phyloP scores from a whole-genome alignment of 2,797 vertebrate species.

The Rachycentron canadum region DNA sequence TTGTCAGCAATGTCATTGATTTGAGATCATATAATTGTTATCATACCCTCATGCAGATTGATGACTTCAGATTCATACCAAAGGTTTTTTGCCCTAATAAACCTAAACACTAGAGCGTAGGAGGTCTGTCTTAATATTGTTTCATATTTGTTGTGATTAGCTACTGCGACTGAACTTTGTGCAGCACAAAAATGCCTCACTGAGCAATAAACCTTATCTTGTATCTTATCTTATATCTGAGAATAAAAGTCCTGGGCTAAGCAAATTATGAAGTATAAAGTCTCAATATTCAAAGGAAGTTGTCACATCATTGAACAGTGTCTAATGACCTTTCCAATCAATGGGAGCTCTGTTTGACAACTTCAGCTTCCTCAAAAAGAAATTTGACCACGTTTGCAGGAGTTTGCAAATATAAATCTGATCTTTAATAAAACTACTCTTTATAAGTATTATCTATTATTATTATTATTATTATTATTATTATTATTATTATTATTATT shows the following conservation, averaged over 20 bases:
- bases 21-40: background rate
- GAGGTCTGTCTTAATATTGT: background rate
- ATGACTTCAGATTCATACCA: background rate
- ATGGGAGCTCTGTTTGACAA: background rate
- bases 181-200: background rate
- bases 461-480: too few species aligned
- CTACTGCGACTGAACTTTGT: background rate
- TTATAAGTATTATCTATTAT: background rate
- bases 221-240: too few species aligned
- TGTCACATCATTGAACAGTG: rapidly evolving
- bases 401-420: background rate
- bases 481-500: too few species aligned
- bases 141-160: background rate
- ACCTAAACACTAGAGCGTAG: background rate
- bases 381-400: background rate
- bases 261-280: background rate
- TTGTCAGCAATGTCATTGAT: background rate
- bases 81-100: background rate
- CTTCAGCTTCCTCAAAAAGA: background rate
- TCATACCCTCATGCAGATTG: background rate
- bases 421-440: background rate
- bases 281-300: background rate
- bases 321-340: background rate
- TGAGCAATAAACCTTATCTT: too few species aligned
- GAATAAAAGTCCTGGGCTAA: background rate